Percentiles rank a stretch among this genome's conserved stretches.
phyloP scores from a whole-genome alignment of 2,113 vertebrate species.

The Amphiprion percula region DNA sequence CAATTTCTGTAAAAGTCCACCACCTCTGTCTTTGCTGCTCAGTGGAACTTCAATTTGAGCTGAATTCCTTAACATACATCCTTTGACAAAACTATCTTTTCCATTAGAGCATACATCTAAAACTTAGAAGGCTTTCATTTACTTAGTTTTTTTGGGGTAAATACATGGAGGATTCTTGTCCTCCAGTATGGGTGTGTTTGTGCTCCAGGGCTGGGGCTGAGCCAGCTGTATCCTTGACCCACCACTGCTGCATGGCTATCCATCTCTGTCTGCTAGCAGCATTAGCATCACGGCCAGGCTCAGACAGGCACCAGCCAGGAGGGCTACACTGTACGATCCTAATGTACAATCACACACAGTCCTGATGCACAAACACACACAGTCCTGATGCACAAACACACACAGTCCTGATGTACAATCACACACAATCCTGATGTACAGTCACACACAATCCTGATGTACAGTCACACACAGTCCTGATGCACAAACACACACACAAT shows the following conservation, averaged over 20 bases:
- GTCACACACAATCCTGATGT: background rate
- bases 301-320: slow-evolving; percentile 33
- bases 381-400: background rate
- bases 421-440: background rate
- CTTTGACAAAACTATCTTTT: background rate
- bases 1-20: no score
- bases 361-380: no score
- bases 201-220: background rate
- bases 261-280: slow-evolving; percentile 46
- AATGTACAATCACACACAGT: background rate
- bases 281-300: slow-evolving; percentile 6
- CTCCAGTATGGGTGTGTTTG: slow-evolving; percentile 11
- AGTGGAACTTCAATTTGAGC: no score
- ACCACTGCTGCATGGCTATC: slow-evolving; percentile 42
- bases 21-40: no score
- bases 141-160: background rate
- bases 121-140: background rate
- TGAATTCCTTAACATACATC: background rate
- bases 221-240: slow-evolving; percentile 53
- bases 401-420: no score
- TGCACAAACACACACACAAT: background rate
- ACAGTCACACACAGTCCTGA: background rate
- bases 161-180: background rate
- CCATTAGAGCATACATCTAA: background rate
- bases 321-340: background rate